These are phyloP conservation scores for Episyrphus balteatus DNA, from an alignment of 1,140 invertebrate genomes.

Conservation along the genomic window DNA sequence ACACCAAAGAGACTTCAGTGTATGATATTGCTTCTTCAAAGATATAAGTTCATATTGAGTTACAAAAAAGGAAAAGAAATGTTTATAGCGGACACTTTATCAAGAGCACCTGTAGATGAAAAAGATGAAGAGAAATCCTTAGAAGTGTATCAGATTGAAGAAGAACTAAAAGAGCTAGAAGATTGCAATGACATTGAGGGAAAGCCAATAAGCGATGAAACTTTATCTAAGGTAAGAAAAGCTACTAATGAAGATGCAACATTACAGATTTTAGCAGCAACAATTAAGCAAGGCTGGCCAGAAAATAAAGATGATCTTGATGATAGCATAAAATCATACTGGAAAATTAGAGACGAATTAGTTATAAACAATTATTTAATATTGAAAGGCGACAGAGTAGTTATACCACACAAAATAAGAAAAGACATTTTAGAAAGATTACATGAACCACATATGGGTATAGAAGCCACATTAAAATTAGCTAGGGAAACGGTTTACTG, in stretches of 20 bases:
- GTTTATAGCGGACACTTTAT: slow-evolving; percentile 2
- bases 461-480: slow-evolving; percentile 17
- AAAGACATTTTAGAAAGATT: no score
- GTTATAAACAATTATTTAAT: not conserved
- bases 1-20: slow-evolving; percentile 10
- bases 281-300: slow-evolving; percentile 17
- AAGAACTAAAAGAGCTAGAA: not conserved
- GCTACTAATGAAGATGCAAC: not conserved
- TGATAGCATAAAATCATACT: slow-evolving; percentile 12
- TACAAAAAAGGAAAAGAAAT: no score
- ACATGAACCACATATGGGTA: slow-evolving; percentile 12
- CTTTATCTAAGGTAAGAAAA: not conserved
- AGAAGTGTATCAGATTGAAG: not conserved
- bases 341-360: slow-evolving; percentile 16
- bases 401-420: slow-evolving; percentile 20
- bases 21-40: slow-evolving; percentile 10
- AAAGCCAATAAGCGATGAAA: not conserved
- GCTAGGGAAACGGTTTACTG: slow-evolving; percentile 18
- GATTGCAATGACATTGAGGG: not conserved
- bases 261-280: not conserved
- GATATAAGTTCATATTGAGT: slow-evolving; percentile 7
- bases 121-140: not conserved
- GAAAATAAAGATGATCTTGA: slow-evolving; percentile 7
- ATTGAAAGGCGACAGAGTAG: slow-evolving; percentile 11
- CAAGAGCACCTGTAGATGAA: not conserved